Evolutionary conservation across 2,113 vertebrate species (phyloP).

Genomic region (Oenanthe melanoleuca): DNA sequence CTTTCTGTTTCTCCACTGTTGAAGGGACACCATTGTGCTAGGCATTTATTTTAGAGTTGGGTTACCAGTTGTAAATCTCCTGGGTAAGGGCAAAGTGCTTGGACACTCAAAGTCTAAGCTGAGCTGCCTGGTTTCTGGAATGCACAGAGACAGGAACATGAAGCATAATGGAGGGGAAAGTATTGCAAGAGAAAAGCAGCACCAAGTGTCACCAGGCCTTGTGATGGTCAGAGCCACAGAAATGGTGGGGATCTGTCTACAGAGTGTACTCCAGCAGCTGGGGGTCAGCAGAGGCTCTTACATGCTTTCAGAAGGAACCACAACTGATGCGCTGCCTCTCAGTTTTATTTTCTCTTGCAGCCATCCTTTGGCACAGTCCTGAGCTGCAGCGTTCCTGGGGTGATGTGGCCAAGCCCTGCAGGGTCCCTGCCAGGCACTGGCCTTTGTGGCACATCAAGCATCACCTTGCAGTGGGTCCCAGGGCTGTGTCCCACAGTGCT

Average conservation of each 20-base stretch:
- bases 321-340: background rate
- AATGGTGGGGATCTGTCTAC: background rate
- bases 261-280: background rate
- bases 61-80: background rate
- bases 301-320: background rate
- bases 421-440: background rate
- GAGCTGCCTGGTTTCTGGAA: background rate
- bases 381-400: background rate
- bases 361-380: background rate
- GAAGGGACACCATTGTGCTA: background rate
- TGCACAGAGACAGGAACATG: background rate
- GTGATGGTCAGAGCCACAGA: rapidly evolving
- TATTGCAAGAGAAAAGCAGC: background rate
- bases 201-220: background rate
- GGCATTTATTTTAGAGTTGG: background rate
- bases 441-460: rapidly evolving
- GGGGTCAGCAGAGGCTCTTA: background rate
- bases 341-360: background rate
- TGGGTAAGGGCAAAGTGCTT: background rate
- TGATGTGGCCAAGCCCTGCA: background rate
- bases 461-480: rapidly evolving
- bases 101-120: background rate
- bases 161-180: background rate
- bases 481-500: rapidly evolving
- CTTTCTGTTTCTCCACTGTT: background rate